Evolutionary conservation across 23 tunicate genomes (phyloP).

Genomic region (Clavelina lepadiformis): DNA sequence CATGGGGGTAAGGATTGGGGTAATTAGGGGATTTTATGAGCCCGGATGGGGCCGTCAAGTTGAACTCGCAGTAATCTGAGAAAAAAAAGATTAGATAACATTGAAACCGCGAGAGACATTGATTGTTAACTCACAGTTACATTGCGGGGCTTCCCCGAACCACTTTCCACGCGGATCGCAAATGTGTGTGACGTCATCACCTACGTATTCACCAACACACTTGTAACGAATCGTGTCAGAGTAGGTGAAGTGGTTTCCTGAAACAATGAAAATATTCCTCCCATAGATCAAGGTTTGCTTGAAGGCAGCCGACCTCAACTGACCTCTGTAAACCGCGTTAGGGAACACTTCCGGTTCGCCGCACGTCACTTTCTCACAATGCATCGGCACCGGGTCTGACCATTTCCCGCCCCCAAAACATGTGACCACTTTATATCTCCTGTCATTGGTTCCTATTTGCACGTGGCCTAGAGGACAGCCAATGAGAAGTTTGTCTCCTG

Average conservation of each 20-base stretch:
- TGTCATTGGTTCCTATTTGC: background rate
- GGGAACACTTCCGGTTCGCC: conserved; percentile 12
- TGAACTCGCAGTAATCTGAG: conserved; percentile 24
- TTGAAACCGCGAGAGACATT: background rate
- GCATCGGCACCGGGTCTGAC: conserved; percentile 32
- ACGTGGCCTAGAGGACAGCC: conserved; percentile 34
- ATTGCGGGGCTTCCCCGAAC: conserved; percentile 24
- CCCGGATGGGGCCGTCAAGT: conserved; percentile 14
- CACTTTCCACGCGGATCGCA: conserved; percentile 55
- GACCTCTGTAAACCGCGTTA: too few relatives aligned
- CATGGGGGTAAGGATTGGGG: conserved; percentile 46
- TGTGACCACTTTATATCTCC: conserved; percentile 1
- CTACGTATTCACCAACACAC: conserved; percentile 21
- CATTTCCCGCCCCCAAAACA: conserved; percentile 45
- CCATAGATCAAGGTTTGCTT: too few relatives aligned
- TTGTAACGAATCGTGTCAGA: conserved; percentile 29
- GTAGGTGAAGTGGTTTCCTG: conserved; percentile 8
- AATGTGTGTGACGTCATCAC: background rate
- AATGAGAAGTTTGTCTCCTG: conserved; percentile 18
- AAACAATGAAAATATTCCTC: background rate
- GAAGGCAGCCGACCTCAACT: background rate
- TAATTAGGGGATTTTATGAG: conserved; percentile 41
- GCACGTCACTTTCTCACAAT: conserved; percentile 28
- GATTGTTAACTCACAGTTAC: conserved; percentile 36
- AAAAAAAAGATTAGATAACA: background rate